These are phyloP conservation scores for Acronicta aceris DNA, from an alignment of 2,888 invertebrate species.

Conservation along the genomic window DNA sequence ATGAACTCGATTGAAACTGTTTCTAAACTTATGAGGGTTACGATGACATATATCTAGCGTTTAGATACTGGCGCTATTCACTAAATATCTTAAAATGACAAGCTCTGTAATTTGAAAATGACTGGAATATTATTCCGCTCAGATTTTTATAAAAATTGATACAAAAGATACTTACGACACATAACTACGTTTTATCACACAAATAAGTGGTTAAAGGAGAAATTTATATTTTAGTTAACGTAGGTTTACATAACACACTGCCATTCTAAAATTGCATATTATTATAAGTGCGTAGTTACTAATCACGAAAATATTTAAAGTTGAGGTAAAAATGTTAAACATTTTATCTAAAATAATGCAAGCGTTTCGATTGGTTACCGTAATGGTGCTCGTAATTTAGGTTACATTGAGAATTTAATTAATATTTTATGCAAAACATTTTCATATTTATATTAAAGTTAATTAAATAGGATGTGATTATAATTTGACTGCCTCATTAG, in stretches of 20 bases:
- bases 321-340: constrained; percentile 43
- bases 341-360: constrained; percentile 32
- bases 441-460: constrained; percentile 12
- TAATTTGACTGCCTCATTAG: constrained; percentile 15
- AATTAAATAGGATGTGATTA: constrained; percentile 6
- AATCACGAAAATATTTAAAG: constrained; percentile 39
- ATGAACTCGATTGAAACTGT: constrained; percentile 80
- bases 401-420: constrained; percentile 13
- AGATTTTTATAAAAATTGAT: constrained; percentile 17
- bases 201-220: constrained; percentile 25
- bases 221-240: constrained; percentile 41
- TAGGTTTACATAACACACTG: constrained; percentile 67
- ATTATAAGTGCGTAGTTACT: constrained; percentile 54
- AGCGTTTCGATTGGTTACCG: constrained; percentile 45
- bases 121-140: constrained; percentile 7
- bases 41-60: constrained; percentile 19
- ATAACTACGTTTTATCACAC: constrained; percentile 31
- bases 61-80: constrained; percentile 12
- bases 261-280: constrained; percentile 70
- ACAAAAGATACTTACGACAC: constrained; percentile 26
- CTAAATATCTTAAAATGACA: constrained; percentile 4
- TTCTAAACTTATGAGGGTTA: constrained; percentile 30
- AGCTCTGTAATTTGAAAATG: constrained; percentile 10
- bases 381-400: constrained; percentile 53
- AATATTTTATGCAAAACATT: constrained; percentile 11